Evolutionary conservation across 2,797 vertebrate genomes (phyloP).

Genomic region (Onychomys leucogaster): DNA sequence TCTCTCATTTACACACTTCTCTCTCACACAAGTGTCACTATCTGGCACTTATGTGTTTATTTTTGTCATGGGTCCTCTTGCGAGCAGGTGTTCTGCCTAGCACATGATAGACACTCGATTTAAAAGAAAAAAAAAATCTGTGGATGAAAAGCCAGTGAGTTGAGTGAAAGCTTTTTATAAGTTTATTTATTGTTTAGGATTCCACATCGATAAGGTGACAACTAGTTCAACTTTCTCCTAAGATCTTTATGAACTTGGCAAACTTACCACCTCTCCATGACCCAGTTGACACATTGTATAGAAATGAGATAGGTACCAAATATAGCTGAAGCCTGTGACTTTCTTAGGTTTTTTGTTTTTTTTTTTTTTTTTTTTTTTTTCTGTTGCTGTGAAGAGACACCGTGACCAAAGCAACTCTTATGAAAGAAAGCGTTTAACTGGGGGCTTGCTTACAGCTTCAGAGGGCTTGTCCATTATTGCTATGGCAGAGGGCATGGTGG

Average conservation of each 20-base stretch:
- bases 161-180: neutral
- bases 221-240: neutral
- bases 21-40: neutral
- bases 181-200: neutral
- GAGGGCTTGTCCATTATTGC: too few relatives aligned
- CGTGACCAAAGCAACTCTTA: neutral
- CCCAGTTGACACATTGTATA: conserved; percentile 19
- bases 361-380: neutral
- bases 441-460: too few relatives aligned
- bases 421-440: neutral
- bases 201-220: neutral
- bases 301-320: conserved; percentile 9
- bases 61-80: neutral
- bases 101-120: neutral
- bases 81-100: neutral
- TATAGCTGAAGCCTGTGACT: neutral
- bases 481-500: neutral
- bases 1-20: neutral
- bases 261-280: conserved; percentile 4
- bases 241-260: conserved; percentile 35
- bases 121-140: neutral
- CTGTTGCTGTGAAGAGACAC: neutral
- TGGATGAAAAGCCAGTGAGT: neutral
- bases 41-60: neutral
- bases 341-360: neutral